Conservation (phyloP, 1,140 invertebrate genomes). For the Sitobion miscanthi region DNA sequence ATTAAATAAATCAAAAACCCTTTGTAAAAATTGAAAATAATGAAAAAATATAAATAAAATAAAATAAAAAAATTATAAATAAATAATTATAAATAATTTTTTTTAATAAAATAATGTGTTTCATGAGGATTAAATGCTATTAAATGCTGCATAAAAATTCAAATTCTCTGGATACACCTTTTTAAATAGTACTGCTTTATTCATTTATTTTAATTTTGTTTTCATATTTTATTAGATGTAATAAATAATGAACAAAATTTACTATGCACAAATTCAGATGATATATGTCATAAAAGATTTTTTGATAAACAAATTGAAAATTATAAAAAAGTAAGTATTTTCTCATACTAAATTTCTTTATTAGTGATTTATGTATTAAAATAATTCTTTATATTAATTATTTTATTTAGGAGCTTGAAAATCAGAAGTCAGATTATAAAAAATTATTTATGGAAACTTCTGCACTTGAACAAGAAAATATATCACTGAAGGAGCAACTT, state of each 20-base stretch:
- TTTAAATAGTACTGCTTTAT: neutral
- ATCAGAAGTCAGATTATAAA: conserved; percentile 41
- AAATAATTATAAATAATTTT: no score
- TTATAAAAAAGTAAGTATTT: conserved; percentile 37
- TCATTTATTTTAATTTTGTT: neutral
- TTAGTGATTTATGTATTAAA: neutral
- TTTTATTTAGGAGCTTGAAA: conserved; percentile 27
- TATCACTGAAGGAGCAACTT: conserved; percentile 37
- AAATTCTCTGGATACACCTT: neutral
- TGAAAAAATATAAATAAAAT: no score
- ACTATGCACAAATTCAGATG: neutral
- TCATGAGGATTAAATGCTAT: no score
- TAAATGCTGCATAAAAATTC: neutral
- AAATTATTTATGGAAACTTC: conserved; percentile 30
- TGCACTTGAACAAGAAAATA: conserved; percentile 42
- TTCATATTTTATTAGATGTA: conserved; percentile 31
- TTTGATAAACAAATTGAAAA: conserved; percentile 45
- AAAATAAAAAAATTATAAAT: no score
- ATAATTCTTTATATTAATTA: neutral
- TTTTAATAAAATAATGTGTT: no score
- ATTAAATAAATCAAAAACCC: no score
- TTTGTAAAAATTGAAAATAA: no score
- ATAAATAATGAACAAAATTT: conserved; percentile 43
- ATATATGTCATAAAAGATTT: conserved; percentile 20
- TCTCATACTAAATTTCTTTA: neutral